These are phyloP conservation scores for Misgurnus mizolepis DNA, from an alignment of 2,113 vertebrate genomes.

Conservation along the genomic window DNA sequence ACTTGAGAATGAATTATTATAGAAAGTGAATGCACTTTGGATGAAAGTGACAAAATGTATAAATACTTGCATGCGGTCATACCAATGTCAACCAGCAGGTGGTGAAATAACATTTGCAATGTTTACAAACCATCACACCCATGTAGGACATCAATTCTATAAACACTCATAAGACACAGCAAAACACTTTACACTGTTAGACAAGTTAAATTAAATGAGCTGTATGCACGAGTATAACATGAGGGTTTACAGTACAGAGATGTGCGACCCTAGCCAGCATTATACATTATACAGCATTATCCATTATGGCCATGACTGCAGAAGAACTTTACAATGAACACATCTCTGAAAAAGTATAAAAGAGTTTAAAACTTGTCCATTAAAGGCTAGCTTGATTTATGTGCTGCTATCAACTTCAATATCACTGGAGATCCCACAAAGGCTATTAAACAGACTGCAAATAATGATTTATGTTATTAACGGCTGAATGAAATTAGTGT, in stretches of 20 bases:
- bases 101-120: constrained; percentile 38
- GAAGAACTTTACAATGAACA: not conserved
- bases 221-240: not conserved
- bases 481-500: constrained; percentile 35
- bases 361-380: constrained; percentile 29
- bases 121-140: not conserved
- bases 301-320: not conserved
- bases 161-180: not conserved
- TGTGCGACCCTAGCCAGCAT: not conserved
- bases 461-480: constrained; percentile 54
- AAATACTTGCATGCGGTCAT: not conserved
- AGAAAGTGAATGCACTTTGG: too few species aligned
- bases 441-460: constrained; percentile 46
- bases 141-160: not conserved
- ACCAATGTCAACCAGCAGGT: constrained; percentile 52
- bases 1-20: too few species aligned
- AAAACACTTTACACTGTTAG: not conserved
- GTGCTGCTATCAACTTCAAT: constrained; percentile 43
- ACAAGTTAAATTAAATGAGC: not conserved
- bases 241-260: too few species aligned
- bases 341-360: not conserved
- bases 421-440: constrained; percentile 38
- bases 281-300: not conserved
- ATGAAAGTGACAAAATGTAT: not conserved
- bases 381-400: constrained; percentile 50